Evolutionary conservation across 2,888 invertebrate species (phyloP).

Genomic region (Actias luna): DNA sequence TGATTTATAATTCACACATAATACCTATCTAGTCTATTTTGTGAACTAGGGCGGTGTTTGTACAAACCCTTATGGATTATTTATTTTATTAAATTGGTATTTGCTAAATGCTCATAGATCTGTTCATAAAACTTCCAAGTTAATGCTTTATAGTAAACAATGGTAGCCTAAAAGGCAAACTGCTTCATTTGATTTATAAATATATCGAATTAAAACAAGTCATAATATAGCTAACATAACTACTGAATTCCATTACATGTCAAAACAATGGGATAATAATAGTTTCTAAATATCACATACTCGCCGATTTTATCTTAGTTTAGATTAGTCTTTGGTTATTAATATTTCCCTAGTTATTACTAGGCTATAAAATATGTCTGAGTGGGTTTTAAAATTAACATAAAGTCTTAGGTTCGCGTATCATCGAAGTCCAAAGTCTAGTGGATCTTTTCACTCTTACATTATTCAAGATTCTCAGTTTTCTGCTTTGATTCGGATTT

Average conservation of each 20-base stretch:
- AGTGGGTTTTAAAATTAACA: background rate
- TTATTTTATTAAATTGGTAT: background rate
- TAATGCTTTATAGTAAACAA: background rate
- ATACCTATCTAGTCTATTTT: conserved; percentile 2
- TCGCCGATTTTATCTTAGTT: too few relatives aligned
- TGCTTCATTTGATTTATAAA: background rate
- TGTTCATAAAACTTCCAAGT: background rate
- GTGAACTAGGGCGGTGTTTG: background rate
- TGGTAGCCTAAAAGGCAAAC: background rate
- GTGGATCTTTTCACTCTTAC: background rate
- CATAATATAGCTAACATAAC: background rate
- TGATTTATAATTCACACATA: conserved; percentile 6
- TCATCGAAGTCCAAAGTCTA: background rate
- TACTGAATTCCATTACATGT: background rate
- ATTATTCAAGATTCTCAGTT: background rate
- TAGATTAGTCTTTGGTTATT: background rate
- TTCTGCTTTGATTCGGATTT: background rate
- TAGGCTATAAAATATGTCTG: too few relatives aligned
- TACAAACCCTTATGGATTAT: background rate
- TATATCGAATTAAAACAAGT: background rate
- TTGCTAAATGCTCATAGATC: background rate
- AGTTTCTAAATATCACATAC: background rate
- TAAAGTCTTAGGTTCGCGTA: background rate
- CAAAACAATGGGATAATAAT: background rate
- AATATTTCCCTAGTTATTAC: background rate